Evolutionary conservation across 2,888 invertebrate species (phyloP).

Genomic region (Nephrotoma guestfalica): DNA sequence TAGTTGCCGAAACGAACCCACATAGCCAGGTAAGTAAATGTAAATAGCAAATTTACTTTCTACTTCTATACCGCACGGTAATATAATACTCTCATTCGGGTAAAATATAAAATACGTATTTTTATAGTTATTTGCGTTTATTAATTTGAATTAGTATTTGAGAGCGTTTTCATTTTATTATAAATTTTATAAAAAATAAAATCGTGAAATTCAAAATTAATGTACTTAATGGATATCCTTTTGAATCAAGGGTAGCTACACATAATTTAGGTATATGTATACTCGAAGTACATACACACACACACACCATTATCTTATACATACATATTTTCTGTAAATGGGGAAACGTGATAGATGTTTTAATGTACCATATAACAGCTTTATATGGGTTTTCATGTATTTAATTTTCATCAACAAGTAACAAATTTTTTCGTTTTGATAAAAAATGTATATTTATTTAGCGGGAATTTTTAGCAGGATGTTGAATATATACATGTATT

Average conservation of each 20-base stretch:
- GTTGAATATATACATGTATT: background rate
- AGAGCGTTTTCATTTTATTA: background rate
- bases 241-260: background rate
- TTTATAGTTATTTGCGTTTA: background rate
- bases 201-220: background rate
- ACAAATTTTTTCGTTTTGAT: background rate
- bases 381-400: background rate
- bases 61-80: background rate
- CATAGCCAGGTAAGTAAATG: slow-evolving; percentile 28
- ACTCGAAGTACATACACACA: background rate
- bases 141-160: background rate
- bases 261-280: too few species aligned
- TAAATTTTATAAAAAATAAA: background rate
- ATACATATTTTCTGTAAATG: background rate
- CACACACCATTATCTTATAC: background rate
- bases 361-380: background rate
- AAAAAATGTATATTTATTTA: background rate
- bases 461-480: background rate
- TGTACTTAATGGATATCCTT: background rate
- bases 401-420: background rate
- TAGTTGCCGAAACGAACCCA: slow-evolving; percentile 39
- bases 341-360: background rate
- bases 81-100: background rate
- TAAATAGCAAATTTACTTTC: background rate
- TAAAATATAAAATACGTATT: background rate